Evolutionary conservation across 2,888 invertebrate genomes (phyloP), one percentile per base, ranked within the genome.

Genomic region (Pharmacophagus antenor): DNA sequence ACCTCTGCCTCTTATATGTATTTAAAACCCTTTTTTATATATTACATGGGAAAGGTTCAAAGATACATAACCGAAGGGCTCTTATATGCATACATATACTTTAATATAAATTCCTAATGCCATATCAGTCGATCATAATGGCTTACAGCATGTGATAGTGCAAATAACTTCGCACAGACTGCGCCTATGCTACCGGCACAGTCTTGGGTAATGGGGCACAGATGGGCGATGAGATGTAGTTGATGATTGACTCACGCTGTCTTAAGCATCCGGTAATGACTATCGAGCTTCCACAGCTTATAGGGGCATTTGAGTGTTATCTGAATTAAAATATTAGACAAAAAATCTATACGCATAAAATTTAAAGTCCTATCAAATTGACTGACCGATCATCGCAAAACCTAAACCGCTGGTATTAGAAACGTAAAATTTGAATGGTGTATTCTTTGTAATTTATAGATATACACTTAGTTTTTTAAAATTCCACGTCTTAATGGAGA

Each of bases 91-190:
- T n/a, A n/a, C n/a, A 6, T 3, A 4, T 15, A 25, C 27, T 52
- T 15, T 17, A 25, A 25, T 37, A 52, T 56, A 56, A 52, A 61
- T 61, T 48, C 51, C 46, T 23, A 51, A 56, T 17, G 48, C 47
- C 47, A 54, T 53, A 63, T 49, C 58, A 57, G 41, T 54, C 52
- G 59, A 63, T 62, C 57, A 56, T 63, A 60, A 58, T 63, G 44
- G 57, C 57, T 61, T 56, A 56, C 58, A 62, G 41, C 63, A 63
- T 55, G 59, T 65, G 65, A 67, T 63, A 62, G 65, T 48, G 51
- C 55, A 50, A 56, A 61, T 56, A 65, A 63, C 61, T 67, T 63
- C 63, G 65, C 62, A 65, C 61, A 63, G 64, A 63, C 61, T 57
- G 54, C 56, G 63, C 44, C 62, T 67, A 65, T 62, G 62, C 64